These are phyloP conservation scores for Cyrtorhinus lividipennis DNA, from an alignment of 1,140 invertebrate species.

Conservation along the genomic window DNA sequence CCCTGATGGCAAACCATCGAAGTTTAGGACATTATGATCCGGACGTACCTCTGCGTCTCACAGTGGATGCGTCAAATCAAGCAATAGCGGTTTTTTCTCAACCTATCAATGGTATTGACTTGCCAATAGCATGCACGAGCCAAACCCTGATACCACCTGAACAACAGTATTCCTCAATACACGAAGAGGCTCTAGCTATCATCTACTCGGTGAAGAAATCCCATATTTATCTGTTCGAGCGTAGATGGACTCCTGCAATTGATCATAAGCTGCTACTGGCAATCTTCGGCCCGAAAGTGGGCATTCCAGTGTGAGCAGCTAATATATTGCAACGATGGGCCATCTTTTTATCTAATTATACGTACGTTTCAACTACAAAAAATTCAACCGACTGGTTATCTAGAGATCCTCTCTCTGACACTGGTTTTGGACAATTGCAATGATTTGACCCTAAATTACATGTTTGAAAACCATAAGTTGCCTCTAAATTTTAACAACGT, in stretches of 20 bases:
- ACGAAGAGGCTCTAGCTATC: slow-evolving; percentile 32
- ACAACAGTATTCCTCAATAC: slow-evolving; percentile 24
- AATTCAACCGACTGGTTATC: neutral
- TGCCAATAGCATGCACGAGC: neutral
- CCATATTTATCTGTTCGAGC: slow-evolving; percentile 30
- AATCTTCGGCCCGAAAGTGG: slow-evolving; percentile 30
- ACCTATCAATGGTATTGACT: neutral
- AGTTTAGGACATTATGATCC: neutral
- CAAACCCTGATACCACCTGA: neutral
- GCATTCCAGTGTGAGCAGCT: slow-evolving; percentile 26
- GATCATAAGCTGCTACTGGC: slow-evolving; percentile 35
- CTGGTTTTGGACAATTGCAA: neutral
- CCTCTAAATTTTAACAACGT: neutral
- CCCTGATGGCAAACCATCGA: neutral
- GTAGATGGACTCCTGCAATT: slow-evolving; percentile 29
- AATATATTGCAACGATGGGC: slow-evolving; percentile 28
- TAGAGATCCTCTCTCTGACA: neutral
- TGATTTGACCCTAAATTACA: neutral
- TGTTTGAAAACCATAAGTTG: neutral
- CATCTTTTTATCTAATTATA: slow-evolving; percentile 28
- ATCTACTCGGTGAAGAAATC: slow-evolving; percentile 21
- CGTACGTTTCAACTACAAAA: neutral
- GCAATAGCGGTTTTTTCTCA: neutral
- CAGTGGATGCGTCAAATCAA: neutral
- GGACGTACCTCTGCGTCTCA: neutral